These are phyloP conservation scores for Polyommatus iphigenia DNA, from an alignment of 2,888 invertebrate genomes.

Conservation along the genomic window DNA sequence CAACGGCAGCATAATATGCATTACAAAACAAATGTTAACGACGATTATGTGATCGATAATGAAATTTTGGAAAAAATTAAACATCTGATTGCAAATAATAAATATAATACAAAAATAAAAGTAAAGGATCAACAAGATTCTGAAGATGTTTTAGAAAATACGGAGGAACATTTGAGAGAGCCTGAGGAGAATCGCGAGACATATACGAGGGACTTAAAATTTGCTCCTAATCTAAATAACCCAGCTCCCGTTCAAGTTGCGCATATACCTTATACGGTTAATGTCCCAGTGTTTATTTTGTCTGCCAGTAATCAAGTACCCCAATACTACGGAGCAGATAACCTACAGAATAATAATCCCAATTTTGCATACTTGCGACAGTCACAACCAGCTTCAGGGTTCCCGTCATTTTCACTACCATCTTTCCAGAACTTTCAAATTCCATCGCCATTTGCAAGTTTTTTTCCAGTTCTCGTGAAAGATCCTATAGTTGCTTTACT, in stretches of 20 bases:
- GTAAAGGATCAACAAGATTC: conserved; percentile 46
- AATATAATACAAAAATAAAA: conserved; percentile 48
- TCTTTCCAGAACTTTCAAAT: conserved; percentile 50
- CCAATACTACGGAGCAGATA: conserved; percentile 41
- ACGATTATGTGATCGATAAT: conserved; percentile 57
- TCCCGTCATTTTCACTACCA: conserved; percentile 40
- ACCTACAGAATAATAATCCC: conserved; percentile 47
- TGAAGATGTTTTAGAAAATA: conserved; percentile 45
- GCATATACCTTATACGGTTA: conserved; percentile 56
- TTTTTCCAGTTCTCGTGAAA: conserved; percentile 80
- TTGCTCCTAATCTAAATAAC: conserved; percentile 38
- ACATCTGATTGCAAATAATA: conserved; percentile 63
- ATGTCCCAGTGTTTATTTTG: conserved; percentile 59
- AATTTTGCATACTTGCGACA: conserved; percentile 52
- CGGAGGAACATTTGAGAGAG: neutral
- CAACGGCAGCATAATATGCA: conserved; percentile 50
- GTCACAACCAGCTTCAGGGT: conserved; percentile 46
- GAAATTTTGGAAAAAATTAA: conserved; percentile 65
- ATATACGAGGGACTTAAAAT: conserved; percentile 45
- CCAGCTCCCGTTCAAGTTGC: conserved; percentile 34
- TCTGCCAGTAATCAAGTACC: conserved; percentile 47
- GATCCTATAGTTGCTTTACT: conserved; percentile 77
- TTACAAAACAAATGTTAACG: conserved; percentile 51
- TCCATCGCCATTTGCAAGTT: conserved; percentile 75
- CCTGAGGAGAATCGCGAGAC: conserved; percentile 38